Evolutionary conservation across 2,797 vertebrate species (phyloP), one percentile per base, ranked within the genome.

Genomic region (Emydoidea blandingii): DNA sequence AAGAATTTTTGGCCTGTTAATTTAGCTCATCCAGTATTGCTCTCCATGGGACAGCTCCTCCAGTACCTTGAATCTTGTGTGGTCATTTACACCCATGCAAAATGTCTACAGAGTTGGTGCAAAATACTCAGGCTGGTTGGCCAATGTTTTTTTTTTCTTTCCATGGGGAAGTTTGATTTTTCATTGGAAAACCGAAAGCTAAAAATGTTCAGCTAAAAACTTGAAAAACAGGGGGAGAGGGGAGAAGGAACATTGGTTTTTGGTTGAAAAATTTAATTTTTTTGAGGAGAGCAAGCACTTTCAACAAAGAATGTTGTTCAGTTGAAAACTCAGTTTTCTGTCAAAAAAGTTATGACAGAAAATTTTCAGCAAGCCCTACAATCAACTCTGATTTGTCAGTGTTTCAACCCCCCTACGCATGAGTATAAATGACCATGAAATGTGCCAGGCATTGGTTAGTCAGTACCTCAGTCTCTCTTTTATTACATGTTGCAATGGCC

Each of bases 21-120:
- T 96, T 91, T 88, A 92, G 95, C 95, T 93, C 92, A 93, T 95
- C 95, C 87, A 94, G 93, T 94, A 92, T 96, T 86, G 82, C 78
- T 76, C 84, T 95, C 94, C 11, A 5, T 37, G 85, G 85, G 85
- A 44, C 82, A 90, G 82, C 83, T 81, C 89, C 79, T 90, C 23
- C 29, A 91, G 79, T 95, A 90, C 84, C 90, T 91, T 72, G 31
- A 88, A 93, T 56, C 80, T 90, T 89, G 84, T 86, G 83, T 90
- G 92, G 68, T 95, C 87, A 57, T 92, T 96, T 94, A 47, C 34
- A 37, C 81, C 85, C 86, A 76, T 68, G 84, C 41, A 85, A 83
- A 90, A 74, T 86, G 93, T 95, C 47, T 53, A 86, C 90, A 89
- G 94, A 93, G 84, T 93, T 92, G 96, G 91, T 91, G 92, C 74